These are phyloP conservation scores for Pseudococcus viburni DNA, from an alignment of 2,888 invertebrate species.

Conservation along the genomic window DNA sequence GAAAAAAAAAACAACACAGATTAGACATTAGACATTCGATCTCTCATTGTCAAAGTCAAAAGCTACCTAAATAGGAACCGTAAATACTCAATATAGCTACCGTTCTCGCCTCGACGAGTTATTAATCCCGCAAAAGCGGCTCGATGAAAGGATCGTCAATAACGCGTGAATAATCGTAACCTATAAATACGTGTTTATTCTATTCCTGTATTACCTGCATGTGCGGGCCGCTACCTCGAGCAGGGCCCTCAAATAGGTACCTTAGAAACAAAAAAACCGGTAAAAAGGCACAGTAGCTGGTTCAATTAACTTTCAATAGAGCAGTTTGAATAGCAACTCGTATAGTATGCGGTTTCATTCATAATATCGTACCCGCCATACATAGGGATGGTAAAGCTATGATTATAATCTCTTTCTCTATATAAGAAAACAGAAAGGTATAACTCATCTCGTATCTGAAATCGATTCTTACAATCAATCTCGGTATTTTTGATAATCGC, in stretches of 20 bases:
- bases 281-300: background rate
- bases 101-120: background rate
- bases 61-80: background rate
- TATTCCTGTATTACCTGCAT: constrained; percentile 1
- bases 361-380: background rate
- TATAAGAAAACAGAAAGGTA: too few relatives aligned
- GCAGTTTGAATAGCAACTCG: constrained; percentile 21
- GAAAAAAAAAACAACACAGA: background rate
- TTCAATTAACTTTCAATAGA: constrained; percentile 38
- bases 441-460: background rate
- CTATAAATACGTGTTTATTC: constrained; percentile 47
- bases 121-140: constrained; percentile 40
- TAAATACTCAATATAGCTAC: background rate
- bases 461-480: background rate
- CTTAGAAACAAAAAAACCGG: background rate
- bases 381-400: constrained; percentile 9
- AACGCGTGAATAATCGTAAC: constrained; percentile 44
- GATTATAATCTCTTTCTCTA: constrained; percentile 1
- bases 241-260: background rate
- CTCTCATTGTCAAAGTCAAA: background rate
- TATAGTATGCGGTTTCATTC: constrained; percentile 45
- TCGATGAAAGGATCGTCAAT: constrained; percentile 2
- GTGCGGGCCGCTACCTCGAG: background rate
- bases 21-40: background rate
- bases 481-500: background rate